Conservation (phyloP, 2,888 invertebrate species). For the Acleris holmiana region DNA sequence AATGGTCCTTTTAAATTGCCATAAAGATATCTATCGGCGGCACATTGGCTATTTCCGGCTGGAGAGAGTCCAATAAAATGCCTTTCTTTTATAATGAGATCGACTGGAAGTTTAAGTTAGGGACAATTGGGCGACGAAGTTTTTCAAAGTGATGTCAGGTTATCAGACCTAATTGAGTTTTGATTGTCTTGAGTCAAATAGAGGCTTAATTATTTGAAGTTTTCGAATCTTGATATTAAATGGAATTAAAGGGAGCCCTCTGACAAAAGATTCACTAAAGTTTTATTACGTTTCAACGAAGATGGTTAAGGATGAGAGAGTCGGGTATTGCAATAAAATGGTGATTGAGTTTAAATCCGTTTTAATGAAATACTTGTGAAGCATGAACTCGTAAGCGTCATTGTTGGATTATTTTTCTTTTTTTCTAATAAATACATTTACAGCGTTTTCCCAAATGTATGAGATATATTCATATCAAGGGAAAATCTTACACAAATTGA, state of each 20-base stretch:
- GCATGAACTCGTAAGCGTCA: not conserved
- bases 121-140: slow-evolving; percentile 53
- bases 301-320: slow-evolving; percentile 10
- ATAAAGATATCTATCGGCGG: slow-evolving; percentile 67
- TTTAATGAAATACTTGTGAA: slow-evolving; percentile 6
- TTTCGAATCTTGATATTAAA: slow-evolving; percentile 30
- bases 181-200: slow-evolving; percentile 70
- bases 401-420: not conserved
- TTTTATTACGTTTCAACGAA: slow-evolving; percentile 13
- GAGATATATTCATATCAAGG: too few relatives aligned
- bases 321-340: slow-evolving; percentile 19
- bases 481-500: too few relatives aligned
- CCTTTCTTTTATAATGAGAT: slow-evolving; percentile 8
- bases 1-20: slow-evolving; percentile 73
- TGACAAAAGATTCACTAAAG: slow-evolving; percentile 18
- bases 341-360: slow-evolving; percentile 25
- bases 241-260: slow-evolving; percentile 7
- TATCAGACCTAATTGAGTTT: slow-evolving; percentile 71
- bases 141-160: slow-evolving; percentile 51
- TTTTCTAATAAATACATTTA: not conserved
- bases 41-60: slow-evolving; percentile 68
- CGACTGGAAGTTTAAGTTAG: slow-evolving; percentile 47
- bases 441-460: too few relatives aligned
- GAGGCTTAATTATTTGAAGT: slow-evolving; percentile 76
- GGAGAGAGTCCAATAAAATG: slow-evolving; percentile 26